Conservation (phyloP, 2,888 invertebrate species). For the Drosophila putrida region DNA sequence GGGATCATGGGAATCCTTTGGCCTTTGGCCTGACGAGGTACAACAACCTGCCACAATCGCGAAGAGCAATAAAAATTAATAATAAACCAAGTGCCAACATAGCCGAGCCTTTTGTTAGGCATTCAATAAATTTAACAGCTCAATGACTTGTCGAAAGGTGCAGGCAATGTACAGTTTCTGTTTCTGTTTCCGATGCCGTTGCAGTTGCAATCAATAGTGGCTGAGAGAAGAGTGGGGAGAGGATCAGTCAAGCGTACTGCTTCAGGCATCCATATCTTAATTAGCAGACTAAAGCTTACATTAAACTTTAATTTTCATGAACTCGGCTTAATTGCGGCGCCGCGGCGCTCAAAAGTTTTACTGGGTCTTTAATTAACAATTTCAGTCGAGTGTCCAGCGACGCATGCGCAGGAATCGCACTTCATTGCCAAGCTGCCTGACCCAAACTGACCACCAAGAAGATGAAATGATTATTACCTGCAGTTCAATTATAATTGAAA, state of each 20-base stretch:
- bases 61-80: conserved; percentile 70
- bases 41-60: conserved; percentile 61
- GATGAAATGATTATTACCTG: conserved; percentile 31
- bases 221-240: neutral
- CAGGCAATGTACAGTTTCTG: conserved; percentile 15
- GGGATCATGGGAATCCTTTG: conserved; percentile 72
- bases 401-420: conserved; percentile 72
- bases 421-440: conserved; percentile 44
- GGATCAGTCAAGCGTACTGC: conserved; percentile 54
- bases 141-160: conserved; percentile 80
- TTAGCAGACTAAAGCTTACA: conserved; percentile 62
- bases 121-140: conserved; percentile 81
- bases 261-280: conserved; percentile 69
- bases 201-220: neutral
- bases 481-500: conserved; percentile 36
- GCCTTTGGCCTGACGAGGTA: conserved; percentile 39
- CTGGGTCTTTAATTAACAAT: conserved; percentile 30
- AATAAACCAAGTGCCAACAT: conserved; percentile 75
- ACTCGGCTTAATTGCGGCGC: conserved; percentile 70
- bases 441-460: conserved; percentile 58
- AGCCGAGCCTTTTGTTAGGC: conserved; percentile 55
- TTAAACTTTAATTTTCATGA: conserved; percentile 65
- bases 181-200: neutral
- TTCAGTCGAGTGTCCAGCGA: conserved; percentile 63
- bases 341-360: conserved; percentile 45